phyloP scores from a whole-genome alignment of 2,888 invertebrate genomes.

The Ceratothoa steindachneri region DNA sequence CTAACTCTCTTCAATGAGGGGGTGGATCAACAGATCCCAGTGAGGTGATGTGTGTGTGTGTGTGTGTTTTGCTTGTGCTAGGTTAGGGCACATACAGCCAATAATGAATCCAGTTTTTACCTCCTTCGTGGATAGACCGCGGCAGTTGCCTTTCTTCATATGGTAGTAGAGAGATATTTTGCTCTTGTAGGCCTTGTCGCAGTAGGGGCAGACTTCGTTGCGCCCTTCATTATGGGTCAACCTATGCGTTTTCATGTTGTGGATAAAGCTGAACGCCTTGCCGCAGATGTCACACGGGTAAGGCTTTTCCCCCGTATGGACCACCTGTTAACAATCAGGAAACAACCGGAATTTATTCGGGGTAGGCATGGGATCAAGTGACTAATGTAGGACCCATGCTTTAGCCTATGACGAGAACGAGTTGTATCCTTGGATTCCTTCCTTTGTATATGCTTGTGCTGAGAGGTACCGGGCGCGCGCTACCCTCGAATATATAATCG shows the following conservation, averaged over 20 bases:
- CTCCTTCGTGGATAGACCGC: constrained; percentile 43
- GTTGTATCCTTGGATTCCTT: too few relatives aligned
- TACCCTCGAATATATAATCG: too few relatives aligned
- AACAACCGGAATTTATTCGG: background rate
- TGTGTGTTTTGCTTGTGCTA: too few relatives aligned
- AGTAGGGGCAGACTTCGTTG: constrained; percentile 44
- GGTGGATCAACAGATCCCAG: too few relatives aligned
- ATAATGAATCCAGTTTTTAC: too few relatives aligned
- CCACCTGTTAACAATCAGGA: constrained; percentile 25
- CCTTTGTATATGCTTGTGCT: too few relatives aligned
- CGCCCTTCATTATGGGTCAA: constrained; percentile 46
- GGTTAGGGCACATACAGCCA: too few relatives aligned
- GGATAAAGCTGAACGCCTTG: constrained; percentile 44
- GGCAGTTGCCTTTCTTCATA: constrained; percentile 47
- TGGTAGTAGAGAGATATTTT: constrained; percentile 47
- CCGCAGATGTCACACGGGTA: constrained; percentile 47
- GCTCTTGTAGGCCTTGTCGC: constrained; percentile 47
- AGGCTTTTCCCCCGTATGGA: constrained; percentile 46
- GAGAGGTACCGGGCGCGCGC: background rate
- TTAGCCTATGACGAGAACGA: background rate
- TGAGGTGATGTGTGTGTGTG: too few relatives aligned
- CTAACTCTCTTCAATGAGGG: too few relatives aligned
- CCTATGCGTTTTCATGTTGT: constrained; percentile 47
- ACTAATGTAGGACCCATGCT: background rate
- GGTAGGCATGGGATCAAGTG: background rate